phyloP scores from a whole-genome alignment of 2,113 vertebrate species.

The Alligator sinensis region DNA sequence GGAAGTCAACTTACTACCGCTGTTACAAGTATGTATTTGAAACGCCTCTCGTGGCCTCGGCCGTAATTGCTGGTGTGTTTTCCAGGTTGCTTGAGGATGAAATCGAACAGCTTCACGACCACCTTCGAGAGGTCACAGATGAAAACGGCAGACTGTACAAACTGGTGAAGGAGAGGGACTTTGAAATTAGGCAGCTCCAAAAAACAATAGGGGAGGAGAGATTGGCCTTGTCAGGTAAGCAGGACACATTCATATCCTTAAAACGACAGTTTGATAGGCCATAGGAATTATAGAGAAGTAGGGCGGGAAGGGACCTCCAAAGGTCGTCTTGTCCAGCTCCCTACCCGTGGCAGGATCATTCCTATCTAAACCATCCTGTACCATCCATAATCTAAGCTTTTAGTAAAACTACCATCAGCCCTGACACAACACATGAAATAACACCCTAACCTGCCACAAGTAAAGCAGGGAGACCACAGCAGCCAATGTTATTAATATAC shows the following conservation, averaged over 20 bases:
- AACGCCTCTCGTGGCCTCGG: neutral
- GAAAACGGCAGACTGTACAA: constrained; percentile 91
- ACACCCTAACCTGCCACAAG: no score
- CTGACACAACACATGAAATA: no score
- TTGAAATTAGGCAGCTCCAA: constrained; percentile 90
- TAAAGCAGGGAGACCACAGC: no score
- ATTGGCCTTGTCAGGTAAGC: constrained; percentile 85
- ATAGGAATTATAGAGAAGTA: no score
- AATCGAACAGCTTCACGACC: constrained; percentile 78
- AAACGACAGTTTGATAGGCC: neutral
- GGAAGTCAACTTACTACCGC: neutral
- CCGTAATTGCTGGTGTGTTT: neutral
- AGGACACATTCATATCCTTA: neutral
- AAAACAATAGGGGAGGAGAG: constrained; percentile 87
- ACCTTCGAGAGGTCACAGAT: constrained; percentile 85
- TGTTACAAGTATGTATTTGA: neutral
- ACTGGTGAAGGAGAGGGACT: constrained; percentile 89
- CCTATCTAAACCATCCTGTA: no score
- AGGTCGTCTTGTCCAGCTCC: no score
- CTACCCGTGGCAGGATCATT: no score
- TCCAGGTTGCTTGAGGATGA: constrained; percentile 78
- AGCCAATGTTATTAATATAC: no score
- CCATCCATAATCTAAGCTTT: no score
- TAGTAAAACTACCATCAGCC: no score
- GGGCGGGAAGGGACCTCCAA: no score